Base-by-base conservation (phyloP, 1,140 invertebrate genomes). In the Drosophila prosaltans region DNA sequence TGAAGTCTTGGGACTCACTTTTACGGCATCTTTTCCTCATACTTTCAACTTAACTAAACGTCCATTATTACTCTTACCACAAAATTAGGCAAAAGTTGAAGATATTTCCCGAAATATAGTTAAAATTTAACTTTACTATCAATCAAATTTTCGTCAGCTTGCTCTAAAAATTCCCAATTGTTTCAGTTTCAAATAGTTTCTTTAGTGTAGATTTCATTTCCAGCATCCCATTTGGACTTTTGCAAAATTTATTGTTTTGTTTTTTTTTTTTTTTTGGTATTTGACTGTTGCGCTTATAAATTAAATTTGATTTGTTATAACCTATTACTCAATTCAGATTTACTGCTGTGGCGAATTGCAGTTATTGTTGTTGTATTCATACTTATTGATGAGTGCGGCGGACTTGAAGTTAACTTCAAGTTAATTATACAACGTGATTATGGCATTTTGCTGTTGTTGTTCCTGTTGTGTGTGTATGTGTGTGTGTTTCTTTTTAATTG, bases 391-490 rank as follows among this genome's bases (percentile, higher is more conserved):
- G 72, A 59, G 36, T 69, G 57, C 36, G 28, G 24, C 41, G 39
- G 66, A 41, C 63, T 73, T 32, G 55, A 30, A 45, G 67, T 51
- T 51, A 51, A 51, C 41, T 40, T 65, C 51, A 36, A 75, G 58
- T 54, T 74, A 83, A 85, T 85, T 84, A 72, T 45, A 51, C 65
- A 64, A 48, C 71, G 59, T 74, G 69, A 80, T 77, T 80, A 73
- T 67, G 48, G 48, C 69, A 69, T 51, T 54, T 76, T 60, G 26
- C 30, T 41, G 21, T 26, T 26, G 45, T 24, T 48, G 45, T 48
- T 51, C 3, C 3, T 24, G 21, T 26, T 26, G 45, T 9, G 3
- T 51, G 45, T 51, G 3, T 51, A 2, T 51, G 45, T 51, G 21
- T 51, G 45, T 51, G 3, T 11, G 24, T 51, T 7, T 48, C 6